Evolutionary conservation across 1,140 invertebrate genomes (phyloP).

Genomic region (Drosophila bocqueti): DNA sequence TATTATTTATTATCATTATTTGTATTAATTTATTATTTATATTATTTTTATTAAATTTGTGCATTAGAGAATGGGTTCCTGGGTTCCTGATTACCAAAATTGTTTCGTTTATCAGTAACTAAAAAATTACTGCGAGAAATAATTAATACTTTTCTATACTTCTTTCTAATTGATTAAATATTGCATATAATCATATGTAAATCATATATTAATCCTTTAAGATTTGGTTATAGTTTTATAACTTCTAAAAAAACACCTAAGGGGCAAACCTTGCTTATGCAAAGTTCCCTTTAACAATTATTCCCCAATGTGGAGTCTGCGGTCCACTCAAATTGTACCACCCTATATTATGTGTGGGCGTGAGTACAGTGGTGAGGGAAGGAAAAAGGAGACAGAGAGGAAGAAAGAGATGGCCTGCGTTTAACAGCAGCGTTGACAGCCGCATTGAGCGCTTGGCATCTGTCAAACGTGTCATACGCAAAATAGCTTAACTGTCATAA

Average conservation of each 20-base stretch:
- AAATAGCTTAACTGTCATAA: slow-evolving; percentile 83
- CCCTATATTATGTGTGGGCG: slow-evolving; percentile 7
- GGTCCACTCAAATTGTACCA: slow-evolving; percentile 5
- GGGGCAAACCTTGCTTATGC: background rate
- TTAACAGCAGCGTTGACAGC: slow-evolving; percentile 71
- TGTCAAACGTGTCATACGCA: slow-evolving; percentile 82
- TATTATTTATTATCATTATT: no score
- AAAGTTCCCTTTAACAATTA: background rate
- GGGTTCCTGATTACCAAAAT: no score
- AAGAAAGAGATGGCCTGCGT: slow-evolving; percentile 39
- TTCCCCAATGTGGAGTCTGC: background rate
- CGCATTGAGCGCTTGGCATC: slow-evolving; percentile 63
- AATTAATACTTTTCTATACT: no score
- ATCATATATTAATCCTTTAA: background rate
- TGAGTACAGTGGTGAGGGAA: background rate
- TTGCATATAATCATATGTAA: no score
- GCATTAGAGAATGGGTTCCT: no score
- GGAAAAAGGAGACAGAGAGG: background rate
- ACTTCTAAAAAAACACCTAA: background rate
- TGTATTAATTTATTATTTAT: no score
- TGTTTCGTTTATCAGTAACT: no score
- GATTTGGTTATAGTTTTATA: background rate
- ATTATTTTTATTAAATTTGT: no score
- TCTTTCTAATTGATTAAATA: no score
- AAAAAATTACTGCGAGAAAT: no score